Evolutionary conservation across 2,888 invertebrate species (phyloP).

Genomic region (Standfussiana lucernea): DNA sequence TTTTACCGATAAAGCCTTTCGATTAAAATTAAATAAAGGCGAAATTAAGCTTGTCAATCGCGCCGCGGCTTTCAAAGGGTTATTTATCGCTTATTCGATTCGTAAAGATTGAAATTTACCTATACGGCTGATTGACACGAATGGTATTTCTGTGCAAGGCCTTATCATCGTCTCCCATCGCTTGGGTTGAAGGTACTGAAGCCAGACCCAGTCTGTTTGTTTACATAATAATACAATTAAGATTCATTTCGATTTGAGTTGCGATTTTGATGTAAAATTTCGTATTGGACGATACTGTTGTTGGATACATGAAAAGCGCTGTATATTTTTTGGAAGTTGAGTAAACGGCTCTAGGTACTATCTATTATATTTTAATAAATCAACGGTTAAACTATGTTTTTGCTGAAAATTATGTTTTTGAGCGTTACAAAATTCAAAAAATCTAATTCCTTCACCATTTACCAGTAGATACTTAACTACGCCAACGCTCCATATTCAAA

Average conservation of each 20-base stretch:
- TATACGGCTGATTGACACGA: constrained; percentile 67
- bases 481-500: constrained; percentile 21
- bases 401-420: not conserved
- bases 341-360: not conserved
- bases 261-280: constrained; percentile 46
- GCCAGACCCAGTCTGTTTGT: constrained; percentile 56
- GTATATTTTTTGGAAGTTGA: not conserved
- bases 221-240: constrained; percentile 66
- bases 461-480: not conserved
- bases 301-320: not conserved
- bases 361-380: not conserved
- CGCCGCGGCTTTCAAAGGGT: constrained; percentile 56
- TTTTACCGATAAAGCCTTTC: constrained; percentile 37
- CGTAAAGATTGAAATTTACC: constrained; percentile 64
- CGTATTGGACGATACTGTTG: not conserved
- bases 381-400: not conserved
- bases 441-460: not conserved
- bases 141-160: constrained; percentile 59
- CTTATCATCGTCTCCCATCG: constrained; percentile 65
- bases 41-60: constrained; percentile 57
- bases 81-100: constrained; percentile 64
- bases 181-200: constrained; percentile 55
- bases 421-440: not conserved
- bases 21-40: constrained; percentile 58
- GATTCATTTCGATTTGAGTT: constrained; percentile 52